phyloP scores from a whole-genome alignment of 2,113 vertebrate species.

The Neodontobutis hainanensis region DNA sequence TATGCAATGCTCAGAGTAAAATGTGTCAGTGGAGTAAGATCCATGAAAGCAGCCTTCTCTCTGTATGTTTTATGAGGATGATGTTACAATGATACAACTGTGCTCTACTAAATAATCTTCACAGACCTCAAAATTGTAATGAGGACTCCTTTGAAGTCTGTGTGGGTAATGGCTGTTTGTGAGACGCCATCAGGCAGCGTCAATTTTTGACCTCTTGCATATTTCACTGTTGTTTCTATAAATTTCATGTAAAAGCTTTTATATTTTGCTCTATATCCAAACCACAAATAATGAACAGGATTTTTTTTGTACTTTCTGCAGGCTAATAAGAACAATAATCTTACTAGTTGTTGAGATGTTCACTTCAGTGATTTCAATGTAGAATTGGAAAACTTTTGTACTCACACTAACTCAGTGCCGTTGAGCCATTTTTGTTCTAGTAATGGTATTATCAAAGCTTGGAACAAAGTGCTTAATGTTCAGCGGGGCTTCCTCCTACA shows the following conservation, averaged over 20 bases:
- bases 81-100: constrained; percentile 58
- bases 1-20: no score
- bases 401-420: no score
- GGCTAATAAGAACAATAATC: no score
- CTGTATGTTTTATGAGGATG: constrained; percentile 58
- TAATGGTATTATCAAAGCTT: no score
- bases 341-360: no score
- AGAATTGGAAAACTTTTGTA: no score
- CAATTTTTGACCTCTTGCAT: not conserved
- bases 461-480: not conserved
- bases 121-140: constrained; percentile 43
- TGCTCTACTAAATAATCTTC: constrained; percentile 26
- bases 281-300: no score
- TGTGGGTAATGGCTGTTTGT: not conserved
- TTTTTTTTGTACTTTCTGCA: no score
- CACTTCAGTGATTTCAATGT: no score
- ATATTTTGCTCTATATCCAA: no score
- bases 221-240: constrained; percentile 1
- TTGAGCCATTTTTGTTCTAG: no score
- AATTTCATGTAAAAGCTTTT: not conserved
- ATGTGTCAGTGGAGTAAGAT: constrained; percentile 30
- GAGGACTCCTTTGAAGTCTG: constrained; percentile 52
- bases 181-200: constrained; percentile 6
- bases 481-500: not conserved
- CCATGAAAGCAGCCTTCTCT: constrained; percentile 11